Conservation (phyloP, 2,113 vertebrate species). For the Ammodytes marinus region DNA sequence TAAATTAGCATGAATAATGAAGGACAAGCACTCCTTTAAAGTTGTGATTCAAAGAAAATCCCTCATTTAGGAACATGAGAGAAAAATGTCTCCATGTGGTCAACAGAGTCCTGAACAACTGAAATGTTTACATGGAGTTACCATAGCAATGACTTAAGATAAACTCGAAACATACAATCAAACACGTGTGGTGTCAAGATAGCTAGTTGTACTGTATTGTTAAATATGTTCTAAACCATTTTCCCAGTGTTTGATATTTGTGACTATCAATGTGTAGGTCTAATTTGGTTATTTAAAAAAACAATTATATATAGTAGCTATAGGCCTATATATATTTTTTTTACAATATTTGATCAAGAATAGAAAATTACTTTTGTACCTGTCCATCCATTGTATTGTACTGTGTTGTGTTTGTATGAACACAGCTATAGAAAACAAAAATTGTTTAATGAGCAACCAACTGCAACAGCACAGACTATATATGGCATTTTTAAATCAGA, state of each 20-base stretch:
- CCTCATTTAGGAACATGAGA: conserved; percentile 53
- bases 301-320: too few species aligned
- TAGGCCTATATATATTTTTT: too few species aligned
- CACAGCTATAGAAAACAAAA: too few species aligned
- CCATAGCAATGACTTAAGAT: background rate
- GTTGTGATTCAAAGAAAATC: conserved; percentile 62
- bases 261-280: background rate
- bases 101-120: conserved; percentile 21
- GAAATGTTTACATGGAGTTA: conserved; percentile 14
- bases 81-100: conserved; percentile 55
- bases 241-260: background rate
- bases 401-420: too few species aligned
- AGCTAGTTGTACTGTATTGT: background rate
- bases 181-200: background rate
- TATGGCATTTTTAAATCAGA: too few species aligned
- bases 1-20: conserved; percentile 85
- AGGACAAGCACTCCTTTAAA: conserved; percentile 66
- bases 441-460: too few species aligned
- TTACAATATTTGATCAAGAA: too few species aligned
- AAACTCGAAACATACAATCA: background rate
- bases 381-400: too few species aligned
- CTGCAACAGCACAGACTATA: too few species aligned
- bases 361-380: too few species aligned
- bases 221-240: background rate
- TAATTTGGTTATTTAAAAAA: too few species aligned